phyloP scores from a whole-genome alignment of 1,140 invertebrate species.

The Drosophila arawakana region DNA sequence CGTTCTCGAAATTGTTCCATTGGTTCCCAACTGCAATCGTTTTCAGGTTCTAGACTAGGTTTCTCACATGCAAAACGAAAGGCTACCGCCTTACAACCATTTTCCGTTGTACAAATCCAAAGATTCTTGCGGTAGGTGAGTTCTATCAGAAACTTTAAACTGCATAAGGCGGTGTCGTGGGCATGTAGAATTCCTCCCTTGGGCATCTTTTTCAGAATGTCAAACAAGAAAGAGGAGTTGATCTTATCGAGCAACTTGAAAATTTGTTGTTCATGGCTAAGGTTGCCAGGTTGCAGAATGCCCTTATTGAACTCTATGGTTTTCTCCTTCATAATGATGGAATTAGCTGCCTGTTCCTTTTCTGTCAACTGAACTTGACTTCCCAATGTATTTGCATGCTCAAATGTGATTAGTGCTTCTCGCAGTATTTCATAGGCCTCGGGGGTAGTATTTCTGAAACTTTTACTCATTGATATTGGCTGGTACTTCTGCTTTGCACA shows the following conservation, averaged over 20 bases:
- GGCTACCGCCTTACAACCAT: slow-evolving; percentile 67
- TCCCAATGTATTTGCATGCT: slow-evolving; percentile 31
- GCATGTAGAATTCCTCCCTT: slow-evolving; percentile 90
- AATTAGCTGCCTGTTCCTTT: slow-evolving; percentile 54
- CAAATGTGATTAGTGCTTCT: slow-evolving; percentile 21
- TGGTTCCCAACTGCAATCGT: slow-evolving; percentile 86
- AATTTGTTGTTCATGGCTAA: slow-evolving; percentile 85
- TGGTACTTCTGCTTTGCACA: slow-evolving; percentile 2
- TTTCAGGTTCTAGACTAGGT: slow-evolving; percentile 55
- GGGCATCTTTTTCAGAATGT: slow-evolving; percentile 88
- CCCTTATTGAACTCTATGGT: slow-evolving; percentile 39
- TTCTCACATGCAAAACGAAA: slow-evolving; percentile 79
- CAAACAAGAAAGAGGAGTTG: slow-evolving; percentile 87
- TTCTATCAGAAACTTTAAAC: slow-evolving; percentile 85
- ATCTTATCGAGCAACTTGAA: slow-evolving; percentile 87
- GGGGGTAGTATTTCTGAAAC: slow-evolving; percentile 44
- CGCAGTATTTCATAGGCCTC: slow-evolving; percentile 42
- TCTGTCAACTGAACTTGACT: slow-evolving; percentile 33
- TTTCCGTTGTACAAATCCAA: slow-evolving; percentile 59
- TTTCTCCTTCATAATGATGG: slow-evolving; percentile 50
- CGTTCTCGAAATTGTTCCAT: slow-evolving; percentile 85
- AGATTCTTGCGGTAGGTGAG: slow-evolving; percentile 61
- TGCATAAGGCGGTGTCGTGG: slow-evolving; percentile 89
- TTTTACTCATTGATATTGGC: slow-evolving; percentile 32
- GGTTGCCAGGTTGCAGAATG: slow-evolving; percentile 46